phyloP scores from a whole-genome alignment of 2,113 vertebrate genomes.

The Grammomys dolichurus region DNA sequence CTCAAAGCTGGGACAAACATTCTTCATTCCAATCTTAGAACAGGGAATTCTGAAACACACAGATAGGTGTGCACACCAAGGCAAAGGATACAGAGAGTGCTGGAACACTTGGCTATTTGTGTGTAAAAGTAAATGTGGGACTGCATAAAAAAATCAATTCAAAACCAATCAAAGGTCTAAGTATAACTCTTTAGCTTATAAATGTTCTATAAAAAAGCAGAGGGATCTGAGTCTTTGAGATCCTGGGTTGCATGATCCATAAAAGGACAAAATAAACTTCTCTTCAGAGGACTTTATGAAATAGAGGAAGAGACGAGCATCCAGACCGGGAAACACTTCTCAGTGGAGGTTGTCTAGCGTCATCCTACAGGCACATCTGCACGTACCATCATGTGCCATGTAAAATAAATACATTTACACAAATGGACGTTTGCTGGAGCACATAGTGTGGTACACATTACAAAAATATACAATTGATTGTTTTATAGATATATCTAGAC shows the following conservation, averaged over 20 bases:
- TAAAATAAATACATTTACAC: constrained; percentile 99
- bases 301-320: background rate
- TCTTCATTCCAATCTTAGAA: background rate
- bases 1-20: background rate
- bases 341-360: background rate
- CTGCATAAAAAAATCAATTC: background rate
- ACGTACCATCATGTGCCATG: constrained; percentile 88
- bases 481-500: constrained; percentile 88
- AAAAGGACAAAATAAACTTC: background rate
- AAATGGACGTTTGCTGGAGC: constrained; percentile 95
- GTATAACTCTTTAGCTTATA: background rate
- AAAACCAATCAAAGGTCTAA: background rate
- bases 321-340: background rate
- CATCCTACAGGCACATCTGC: constrained; percentile 91
- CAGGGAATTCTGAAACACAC: background rate
- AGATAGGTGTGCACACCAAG: background rate
- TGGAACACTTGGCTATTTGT: background rate
- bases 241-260: background rate
- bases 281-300: background rate
- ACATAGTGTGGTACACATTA: constrained; percentile 98
- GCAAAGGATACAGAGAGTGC: background rate
- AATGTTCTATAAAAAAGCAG: background rate
- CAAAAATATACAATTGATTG: constrained; percentile 99
- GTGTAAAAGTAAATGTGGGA: background rate
- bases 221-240: background rate